These are phyloP conservation scores for Cloeon dipterum DNA, from an alignment of 2,888 invertebrate species.

Conservation along the genomic window DNA sequence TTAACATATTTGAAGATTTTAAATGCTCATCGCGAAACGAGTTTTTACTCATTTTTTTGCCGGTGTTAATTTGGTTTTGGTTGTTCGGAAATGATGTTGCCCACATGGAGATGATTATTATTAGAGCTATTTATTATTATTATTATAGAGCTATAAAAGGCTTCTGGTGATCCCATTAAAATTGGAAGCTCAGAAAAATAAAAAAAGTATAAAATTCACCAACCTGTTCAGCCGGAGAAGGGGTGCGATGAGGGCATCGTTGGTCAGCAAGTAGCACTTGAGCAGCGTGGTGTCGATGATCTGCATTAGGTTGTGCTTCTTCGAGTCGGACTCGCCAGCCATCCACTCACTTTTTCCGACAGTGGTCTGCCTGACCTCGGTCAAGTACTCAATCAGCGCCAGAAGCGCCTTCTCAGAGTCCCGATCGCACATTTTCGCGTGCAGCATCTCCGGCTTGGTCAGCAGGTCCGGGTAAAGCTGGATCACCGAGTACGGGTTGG, in stretches of 20 bases:
- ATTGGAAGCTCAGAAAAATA: no score
- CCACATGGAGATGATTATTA: no score
- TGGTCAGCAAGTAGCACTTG: conserved; percentile 93
- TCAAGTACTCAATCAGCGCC: conserved; percentile 76
- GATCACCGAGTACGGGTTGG: conserved; percentile 91
- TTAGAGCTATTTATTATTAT: no score
- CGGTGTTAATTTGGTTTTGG: no score
- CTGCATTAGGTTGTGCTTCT: conserved; percentile 48
- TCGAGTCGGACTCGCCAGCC: conserved; percentile 20
- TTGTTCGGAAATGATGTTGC: no score
- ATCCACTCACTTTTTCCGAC: background rate
- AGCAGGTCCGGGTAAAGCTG: conserved; percentile 79
- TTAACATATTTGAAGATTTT: no score
- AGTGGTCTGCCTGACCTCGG: conserved; percentile 27
- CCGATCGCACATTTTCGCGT: conserved; percentile 35
- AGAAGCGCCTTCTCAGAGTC: conserved; percentile 71
- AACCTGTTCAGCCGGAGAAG: conserved; percentile 71
- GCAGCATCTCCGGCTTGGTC: conserved; percentile 23
- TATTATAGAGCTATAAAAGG: no score
- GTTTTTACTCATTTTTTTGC: no score
- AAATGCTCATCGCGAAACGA: no score
- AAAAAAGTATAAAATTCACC: no score
- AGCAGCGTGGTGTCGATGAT: conserved; percentile 92
- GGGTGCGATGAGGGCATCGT: conserved; percentile 83
- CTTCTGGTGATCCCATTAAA: no score